Conservation (phyloP, 2,888 invertebrate species). For the Teleogryllus oceanicus region DNA sequence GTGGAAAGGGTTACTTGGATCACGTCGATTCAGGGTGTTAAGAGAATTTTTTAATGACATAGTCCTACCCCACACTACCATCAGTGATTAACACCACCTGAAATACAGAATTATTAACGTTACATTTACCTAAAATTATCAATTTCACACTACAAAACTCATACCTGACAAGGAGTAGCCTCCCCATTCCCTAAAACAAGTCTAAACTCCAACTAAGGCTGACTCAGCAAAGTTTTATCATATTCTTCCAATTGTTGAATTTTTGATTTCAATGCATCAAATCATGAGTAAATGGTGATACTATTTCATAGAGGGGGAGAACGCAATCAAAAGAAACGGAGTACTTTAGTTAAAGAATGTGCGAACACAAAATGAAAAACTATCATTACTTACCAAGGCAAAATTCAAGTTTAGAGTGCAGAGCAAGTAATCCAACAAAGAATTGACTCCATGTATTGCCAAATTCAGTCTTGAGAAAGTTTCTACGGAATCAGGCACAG, state of each 20-base stretch:
- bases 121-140: background rate
- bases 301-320: slow-evolving; percentile 57
- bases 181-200: slow-evolving; percentile 84
- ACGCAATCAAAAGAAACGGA: slow-evolving; percentile 46
- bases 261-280: slow-evolving; percentile 71
- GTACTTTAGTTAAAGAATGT: background rate
- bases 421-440: slow-evolving; percentile 63
- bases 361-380: background rate
- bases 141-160: slow-evolving; percentile 24
- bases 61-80: slow-evolving; percentile 66
- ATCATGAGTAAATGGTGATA: slow-evolving; percentile 84
- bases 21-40: slow-evolving; percentile 48
- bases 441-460: slow-evolving; percentile 63
- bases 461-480: slow-evolving; percentile 58
- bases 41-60: slow-evolving; percentile 61
- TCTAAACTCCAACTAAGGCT: slow-evolving; percentile 71
- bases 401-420: slow-evolving; percentile 68
- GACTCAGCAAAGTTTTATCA: slow-evolving; percentile 81
- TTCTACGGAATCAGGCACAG: slow-evolving; percentile 53
- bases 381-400: slow-evolving; percentile 57
- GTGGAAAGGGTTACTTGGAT: slow-evolving; percentile 57
- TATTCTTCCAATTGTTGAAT: slow-evolving; percentile 74
- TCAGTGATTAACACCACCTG: slow-evolving; percentile 71
- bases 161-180: slow-evolving; percentile 78
- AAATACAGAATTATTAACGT: slow-evolving; percentile 37